Conservation (phyloP, 2,113 vertebrate genomes). For the Chionis minor region DNA sequence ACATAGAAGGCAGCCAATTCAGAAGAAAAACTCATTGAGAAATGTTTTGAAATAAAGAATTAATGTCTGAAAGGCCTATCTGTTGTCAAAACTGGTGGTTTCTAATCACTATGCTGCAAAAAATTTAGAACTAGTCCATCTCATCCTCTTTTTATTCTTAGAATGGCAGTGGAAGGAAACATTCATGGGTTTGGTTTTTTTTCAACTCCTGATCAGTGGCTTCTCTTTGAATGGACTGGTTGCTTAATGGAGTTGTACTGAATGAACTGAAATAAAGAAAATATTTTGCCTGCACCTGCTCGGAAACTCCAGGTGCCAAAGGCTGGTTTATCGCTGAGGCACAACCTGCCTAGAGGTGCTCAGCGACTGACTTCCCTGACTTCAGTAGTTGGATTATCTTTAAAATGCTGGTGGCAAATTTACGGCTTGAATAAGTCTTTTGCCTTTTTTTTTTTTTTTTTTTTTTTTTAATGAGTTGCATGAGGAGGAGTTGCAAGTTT, state of each 20-base stretch:
- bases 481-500: neutral
- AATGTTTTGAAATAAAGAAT: slow-evolving; percentile 49
- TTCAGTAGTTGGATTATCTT: neutral
- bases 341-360: neutral
- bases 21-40: slow-evolving; percentile 60
- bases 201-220: neutral
- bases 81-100: slow-evolving; percentile 38
- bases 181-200: neutral
- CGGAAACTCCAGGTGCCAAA: neutral
- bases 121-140: neutral
- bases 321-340: neutral
- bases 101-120: neutral
- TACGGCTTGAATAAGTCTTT: neutral
- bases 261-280: slow-evolving; percentile 16
- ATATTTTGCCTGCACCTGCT: slow-evolving; percentile 28
- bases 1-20: slow-evolving; percentile 28
- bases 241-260: neutral
- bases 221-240: neutral
- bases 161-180: neutral
- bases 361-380: neutral
- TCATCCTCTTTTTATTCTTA: slow-evolving; percentile 26
- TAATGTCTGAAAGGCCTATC: slow-evolving; percentile 51
- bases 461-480: neutral
- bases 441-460: neutral
- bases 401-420: neutral